Base-by-base conservation (phyloP, 2,113 vertebrate species). In the Meriones unguiculatus region DNA sequence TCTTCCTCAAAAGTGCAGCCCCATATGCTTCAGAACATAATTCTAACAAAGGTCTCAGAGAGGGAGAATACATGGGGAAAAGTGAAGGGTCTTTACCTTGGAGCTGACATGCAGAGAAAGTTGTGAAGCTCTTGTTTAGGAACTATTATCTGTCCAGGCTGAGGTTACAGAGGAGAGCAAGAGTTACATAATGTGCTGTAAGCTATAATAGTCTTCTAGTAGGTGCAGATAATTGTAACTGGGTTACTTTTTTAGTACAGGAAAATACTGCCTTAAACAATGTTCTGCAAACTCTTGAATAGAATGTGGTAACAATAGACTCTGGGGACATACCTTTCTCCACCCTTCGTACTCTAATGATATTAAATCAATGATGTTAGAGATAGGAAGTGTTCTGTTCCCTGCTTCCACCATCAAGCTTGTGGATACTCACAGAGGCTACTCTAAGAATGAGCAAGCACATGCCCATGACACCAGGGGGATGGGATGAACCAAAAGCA, bases 391-490 rank as follows among this genome's bases (percentile, higher is more conserved):
- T 24, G 2, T 67, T 30, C 15, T 88, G 13, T 57, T 87, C 3
- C 69, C 14, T 99, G 80, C 99, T 98, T 65, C 99, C 98, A 90
- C 99, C 98, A 0, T 87, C 97, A 54, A 95, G 97, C 89, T 95
- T 99, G 3, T 99, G 98, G 7, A 99, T 98, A 41, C 97, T 69
- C 0, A 96, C 0, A 3, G 99, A 99, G 85, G 98, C 89, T 0
- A 99, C 0, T 0, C 99, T 99, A 0, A 99, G 99, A 35, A 99
- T 46, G 2, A 97, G 91, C 69, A 99, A 93, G 96, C 98, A 99
- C 12, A 22, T 86, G 4, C 98, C 98, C 99, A 99, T 99, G 46
- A 99, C 0, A 69, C 96, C 98, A 54, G 99, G 59, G 41, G 30
- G n/a, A 80, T 1, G 38, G 86, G 64, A 80, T 2, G 4, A 78